Base-by-base conservation (phyloP, 1,140 invertebrate species). In the Sarcophaga bullata region DNA sequence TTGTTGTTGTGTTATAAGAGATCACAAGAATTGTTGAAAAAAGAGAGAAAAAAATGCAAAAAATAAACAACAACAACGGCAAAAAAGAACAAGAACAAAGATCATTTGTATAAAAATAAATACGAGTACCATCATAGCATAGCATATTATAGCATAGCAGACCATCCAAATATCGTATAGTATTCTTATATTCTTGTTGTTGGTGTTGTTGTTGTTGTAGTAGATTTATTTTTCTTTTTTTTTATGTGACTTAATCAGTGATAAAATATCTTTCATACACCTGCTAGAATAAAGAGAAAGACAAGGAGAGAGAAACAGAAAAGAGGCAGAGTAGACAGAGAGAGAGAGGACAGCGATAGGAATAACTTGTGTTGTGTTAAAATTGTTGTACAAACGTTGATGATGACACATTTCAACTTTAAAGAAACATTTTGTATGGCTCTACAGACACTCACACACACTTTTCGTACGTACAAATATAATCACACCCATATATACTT, bases 391-490 rank as follows among this genome's bases (percentile, higher is more conserved):
- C 48, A 78, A 50, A 37, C 25, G 25, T 37, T 37, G 25, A 37
- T 48, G 75, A 78, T 78, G 75, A 78, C 75, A 78, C 75, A 78
- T 78, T 52, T 78, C 75, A 78, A 78, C 75, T 78, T 78, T 78
- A 78, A 78, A 13, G 54, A 58, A 15, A 58, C 54, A 58, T 58
- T 58, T 37, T 37, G 25, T 37, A 37, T 37, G 25, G 25, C 25
- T 37, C 25, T 37, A 37, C 4, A 37, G 1, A 37, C 25, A 37
- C 25, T 2, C 25, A 37, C 25, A 37, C 25, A 37, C 25, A 37
- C 25, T n/a, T 58, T 58, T 58, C n/a, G 3, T 58, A 58, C 0
- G 0, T 58, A 13, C n/a, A 58, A n/a, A 58, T 15, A 11, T n/a
- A 58, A 58, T 15, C 13, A 58, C 54, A 58, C 54, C n/a, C 25